phyloP scores from a whole-genome alignment of 1,140 invertebrate species.

The Musca domestica region DNA sequence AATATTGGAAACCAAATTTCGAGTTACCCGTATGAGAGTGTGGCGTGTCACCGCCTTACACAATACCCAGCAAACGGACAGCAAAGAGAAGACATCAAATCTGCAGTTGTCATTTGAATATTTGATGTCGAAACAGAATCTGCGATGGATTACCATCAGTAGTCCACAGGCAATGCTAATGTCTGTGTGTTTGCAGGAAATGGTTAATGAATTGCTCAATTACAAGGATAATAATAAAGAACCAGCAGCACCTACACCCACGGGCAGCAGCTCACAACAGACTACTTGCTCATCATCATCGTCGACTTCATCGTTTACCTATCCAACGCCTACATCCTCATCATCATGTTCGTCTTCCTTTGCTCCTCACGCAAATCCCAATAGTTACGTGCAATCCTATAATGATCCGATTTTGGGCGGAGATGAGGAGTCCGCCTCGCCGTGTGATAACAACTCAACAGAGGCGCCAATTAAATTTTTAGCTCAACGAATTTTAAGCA shows the following conservation, averaged over 20 bases:
- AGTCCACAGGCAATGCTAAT: constrained; percentile 92
- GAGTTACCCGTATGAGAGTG: constrained; percentile 92
- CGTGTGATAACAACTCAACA: neutral
- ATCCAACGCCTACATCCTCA: constrained; percentile 36
- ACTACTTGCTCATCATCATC: constrained; percentile 27
- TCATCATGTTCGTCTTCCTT: constrained; percentile 50
- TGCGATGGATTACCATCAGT: constrained; percentile 89
- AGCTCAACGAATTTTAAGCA: constrained; percentile 51
- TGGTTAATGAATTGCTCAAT: constrained; percentile 90
- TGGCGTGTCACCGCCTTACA: constrained; percentile 92
- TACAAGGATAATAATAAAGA: constrained; percentile 65
- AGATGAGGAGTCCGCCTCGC: neutral
- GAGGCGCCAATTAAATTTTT: constrained; percentile 50
- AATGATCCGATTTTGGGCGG: too few relatives aligned
- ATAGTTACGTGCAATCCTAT: too few relatives aligned
- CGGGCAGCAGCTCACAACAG: neutral
- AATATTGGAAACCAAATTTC: constrained; percentile 77
- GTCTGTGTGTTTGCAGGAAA: constrained; percentile 89
- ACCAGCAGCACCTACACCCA: neutral
- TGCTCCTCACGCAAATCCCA: constrained; percentile 27
- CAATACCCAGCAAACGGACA: constrained; percentile 58
- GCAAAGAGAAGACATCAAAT: constrained; percentile 31
- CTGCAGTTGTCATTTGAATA: constrained; percentile 90
- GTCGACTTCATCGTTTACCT: constrained; percentile 23
- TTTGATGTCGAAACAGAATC: constrained; percentile 84